These are phyloP conservation scores for Rhopalosiphum maidis DNA, from an alignment of 1,140 invertebrate species.

Conservation along the genomic window DNA sequence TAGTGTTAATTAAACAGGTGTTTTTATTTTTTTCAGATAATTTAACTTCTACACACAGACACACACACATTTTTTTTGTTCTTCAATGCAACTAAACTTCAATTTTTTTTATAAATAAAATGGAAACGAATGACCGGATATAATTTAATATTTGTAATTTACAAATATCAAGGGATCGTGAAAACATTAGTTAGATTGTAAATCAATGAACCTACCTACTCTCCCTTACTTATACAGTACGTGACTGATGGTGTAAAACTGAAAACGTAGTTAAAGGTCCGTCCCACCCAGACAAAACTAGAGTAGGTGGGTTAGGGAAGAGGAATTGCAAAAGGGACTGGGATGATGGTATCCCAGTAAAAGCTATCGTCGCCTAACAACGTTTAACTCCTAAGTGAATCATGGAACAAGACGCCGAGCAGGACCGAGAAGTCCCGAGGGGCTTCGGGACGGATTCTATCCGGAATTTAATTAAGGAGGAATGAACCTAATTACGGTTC, in stretches of 20 bases:
- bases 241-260: conserved; percentile 53
- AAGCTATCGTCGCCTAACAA: conserved; percentile 57
- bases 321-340: background rate
- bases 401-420: conserved; percentile 54
- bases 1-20: background rate
- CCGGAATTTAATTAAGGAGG: conserved; percentile 46
- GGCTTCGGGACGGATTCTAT: conserved; percentile 48
- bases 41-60: background rate
- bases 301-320: conserved; percentile 19
- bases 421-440: conserved; percentile 43
- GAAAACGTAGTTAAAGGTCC: conserved; percentile 42
- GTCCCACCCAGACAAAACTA: background rate
- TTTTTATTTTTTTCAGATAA: background rate
- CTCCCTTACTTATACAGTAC: background rate
- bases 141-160: conserved; percentile 50
- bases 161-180: conserved; percentile 35
- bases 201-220: conserved; percentile 44
- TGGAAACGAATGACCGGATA: conserved; percentile 34
- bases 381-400: conserved; percentile 57
- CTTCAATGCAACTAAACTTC: background rate
- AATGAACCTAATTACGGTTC: conserved; percentile 53
- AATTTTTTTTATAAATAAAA: background rate
- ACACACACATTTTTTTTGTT: background rate
- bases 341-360: conserved; percentile 39
- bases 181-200: conserved; percentile 51